Evolutionary conservation across 2,888 invertebrate species (phyloP), one percentile per base, ranked within the genome.

Genomic region (Thyatira batis): DNA sequence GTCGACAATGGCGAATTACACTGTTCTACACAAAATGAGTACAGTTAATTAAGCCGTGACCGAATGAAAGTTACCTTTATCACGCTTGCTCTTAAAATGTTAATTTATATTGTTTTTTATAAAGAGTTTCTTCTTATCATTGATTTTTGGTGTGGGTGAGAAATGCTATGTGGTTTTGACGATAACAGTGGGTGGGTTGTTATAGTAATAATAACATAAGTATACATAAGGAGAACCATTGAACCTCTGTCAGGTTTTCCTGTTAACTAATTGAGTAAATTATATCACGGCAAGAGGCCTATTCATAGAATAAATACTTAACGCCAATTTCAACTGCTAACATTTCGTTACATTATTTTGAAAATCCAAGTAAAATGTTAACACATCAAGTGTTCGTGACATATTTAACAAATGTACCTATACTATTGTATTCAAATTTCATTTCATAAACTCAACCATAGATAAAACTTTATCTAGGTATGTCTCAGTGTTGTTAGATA

Each of bases 21-120:
- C 61, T 61, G 67, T 63, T 64, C 65, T 54, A 54, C 57, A 57
- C 52, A 20, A 25, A 50, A 25, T 11, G 48, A 27, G 28, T 51
- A 17, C 28, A 58, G 63, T 70, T 76, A 77, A 80, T 80, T 81
- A 78, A 76, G 66, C 69, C 57, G 68, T 76, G 70, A 70, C 69
- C 65, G 71, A 57, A 67, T 67, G 59, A 63, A 73, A 74, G 72
- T 72, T 65, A 65, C 61, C 67, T 66, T 67, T 73, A 75, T 77
- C 72, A 63, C 60, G 55, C 49, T 30, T 27, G 23, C 50, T 50
- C 43, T 44, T 39, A 25, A 49, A 55, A 62, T 60, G 62, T 61
- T 65, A 69, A 65, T 67, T 64, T 21, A 17, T 55, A 57, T 52
- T 55, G 58, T 55, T 59, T n/a, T n/a, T 27, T 46, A 8, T 17